These are phyloP conservation scores for Mythimna ferrago DNA, from an alignment of 2,888 invertebrate species.

Conservation along the genomic window DNA sequence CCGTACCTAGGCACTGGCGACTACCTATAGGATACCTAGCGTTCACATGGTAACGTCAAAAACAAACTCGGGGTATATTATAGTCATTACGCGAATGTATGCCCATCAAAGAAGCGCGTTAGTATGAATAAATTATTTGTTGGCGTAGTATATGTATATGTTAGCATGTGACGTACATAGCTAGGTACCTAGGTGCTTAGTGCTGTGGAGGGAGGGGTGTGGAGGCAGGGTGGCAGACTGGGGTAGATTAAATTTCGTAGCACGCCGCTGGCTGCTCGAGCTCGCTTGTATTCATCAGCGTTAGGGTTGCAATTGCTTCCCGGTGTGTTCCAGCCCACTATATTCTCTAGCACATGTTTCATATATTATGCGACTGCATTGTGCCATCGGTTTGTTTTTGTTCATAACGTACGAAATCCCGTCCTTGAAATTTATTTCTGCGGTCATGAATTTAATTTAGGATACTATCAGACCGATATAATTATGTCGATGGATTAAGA, in stretches of 20 bases:
- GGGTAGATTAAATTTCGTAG: slow-evolving; percentile 89
- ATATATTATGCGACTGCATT: slow-evolving; percentile 15
- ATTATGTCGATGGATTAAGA: not conserved
- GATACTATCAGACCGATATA: not conserved
- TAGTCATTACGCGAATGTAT: slow-evolving; percentile 63
- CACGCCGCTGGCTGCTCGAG: slow-evolving; percentile 81
- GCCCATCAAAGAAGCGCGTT: slow-evolving; percentile 71
- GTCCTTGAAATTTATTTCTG: not conserved
- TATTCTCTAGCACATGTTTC: slow-evolving; percentile 48
- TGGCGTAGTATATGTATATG: slow-evolving; percentile 39
- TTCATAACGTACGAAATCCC: not conserved
- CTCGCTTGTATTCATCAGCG: slow-evolving; percentile 86
- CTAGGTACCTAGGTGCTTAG: slow-evolving; percentile 65
- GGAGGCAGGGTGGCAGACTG: slow-evolving; percentile 82
- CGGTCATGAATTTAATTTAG: not conserved
- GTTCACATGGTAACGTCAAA: slow-evolving; percentile 84
- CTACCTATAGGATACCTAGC: slow-evolving; percentile 52
- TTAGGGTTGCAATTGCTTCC: slow-evolving; percentile 84
- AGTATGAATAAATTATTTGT: slow-evolving; percentile 82
- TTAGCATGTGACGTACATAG: slow-evolving; percentile 61
- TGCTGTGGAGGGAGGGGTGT: slow-evolving; percentile 58
- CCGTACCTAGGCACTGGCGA: slow-evolving; percentile 78
- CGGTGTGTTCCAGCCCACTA: slow-evolving; percentile 74
- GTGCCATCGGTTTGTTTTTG: slow-evolving; percentile 18
- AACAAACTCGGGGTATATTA: slow-evolving; percentile 74